phyloP scores from a whole-genome alignment of 2,797 vertebrate genomes.

The Chrosomus eos region DNA sequence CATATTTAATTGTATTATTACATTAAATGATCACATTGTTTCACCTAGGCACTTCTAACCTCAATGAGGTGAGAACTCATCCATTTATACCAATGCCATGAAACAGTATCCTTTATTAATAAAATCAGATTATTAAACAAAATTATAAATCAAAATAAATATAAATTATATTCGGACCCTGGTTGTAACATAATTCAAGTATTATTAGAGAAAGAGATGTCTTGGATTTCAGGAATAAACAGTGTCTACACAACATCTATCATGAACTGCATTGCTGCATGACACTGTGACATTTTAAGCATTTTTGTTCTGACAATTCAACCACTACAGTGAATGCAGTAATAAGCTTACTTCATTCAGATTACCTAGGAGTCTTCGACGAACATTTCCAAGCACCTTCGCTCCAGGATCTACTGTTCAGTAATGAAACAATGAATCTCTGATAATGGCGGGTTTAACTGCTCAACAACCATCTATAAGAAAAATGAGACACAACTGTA shows the following conservation, averaged over 20 bases:
- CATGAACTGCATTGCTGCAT: not conserved
- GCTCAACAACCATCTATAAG: not conserved
- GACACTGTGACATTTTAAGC: not conserved
- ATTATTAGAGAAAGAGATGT: not conserved
- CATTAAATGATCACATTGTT: not conserved
- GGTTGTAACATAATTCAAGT: not conserved
- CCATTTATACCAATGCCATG: not conserved
- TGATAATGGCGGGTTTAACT: not conserved
- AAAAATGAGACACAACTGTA: not conserved
- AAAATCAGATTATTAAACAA: not conserved
- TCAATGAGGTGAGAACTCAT: not conserved
- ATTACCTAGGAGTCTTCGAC: slow-evolving; percentile 24
- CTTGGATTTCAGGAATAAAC: not conserved
- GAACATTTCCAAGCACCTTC: slow-evolving; percentile 20
- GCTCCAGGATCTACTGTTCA: not conserved
- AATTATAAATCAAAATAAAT: not conserved
- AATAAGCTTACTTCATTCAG: not conserved
- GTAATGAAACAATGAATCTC: not conserved
- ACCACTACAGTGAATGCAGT: not conserved
- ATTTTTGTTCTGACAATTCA: not conserved
- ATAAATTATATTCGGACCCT: not conserved
- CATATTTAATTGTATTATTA: not conserved
- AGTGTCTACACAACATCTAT: not conserved
- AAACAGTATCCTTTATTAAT: not conserved
- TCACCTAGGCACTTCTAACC: not conserved